Percentiles rank a stretch among this genome's conserved stretches.
These are phyloP conservation scores for Alligator mississippiensis DNA, from an alignment of 2,113 vertebrate species.

Conservation along the genomic window DNA sequence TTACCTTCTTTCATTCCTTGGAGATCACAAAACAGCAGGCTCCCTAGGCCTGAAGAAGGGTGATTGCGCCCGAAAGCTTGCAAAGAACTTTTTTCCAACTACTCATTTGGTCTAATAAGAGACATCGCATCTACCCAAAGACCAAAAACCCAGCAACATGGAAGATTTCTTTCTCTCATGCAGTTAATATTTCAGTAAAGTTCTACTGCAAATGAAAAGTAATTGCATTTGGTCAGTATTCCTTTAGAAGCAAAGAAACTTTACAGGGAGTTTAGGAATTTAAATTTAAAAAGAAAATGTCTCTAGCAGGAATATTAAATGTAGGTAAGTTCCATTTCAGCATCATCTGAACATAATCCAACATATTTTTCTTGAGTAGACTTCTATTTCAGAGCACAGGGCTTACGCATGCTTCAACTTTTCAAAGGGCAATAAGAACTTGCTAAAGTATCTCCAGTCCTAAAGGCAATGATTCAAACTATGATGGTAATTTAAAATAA, in stretches of 20 bases:
- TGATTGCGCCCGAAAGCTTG: too few species aligned
- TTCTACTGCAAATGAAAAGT: not conserved
- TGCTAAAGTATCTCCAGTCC: not conserved
- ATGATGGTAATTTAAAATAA: not conserved
- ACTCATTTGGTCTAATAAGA: too few species aligned
- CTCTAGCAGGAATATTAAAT: not conserved
- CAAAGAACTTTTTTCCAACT: too few species aligned
- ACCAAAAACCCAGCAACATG: too few species aligned
- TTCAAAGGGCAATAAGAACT: not conserved
- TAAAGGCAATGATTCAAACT: not conserved
- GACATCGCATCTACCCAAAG: too few species aligned
- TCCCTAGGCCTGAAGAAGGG: too few species aligned
- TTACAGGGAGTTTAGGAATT: not conserved
- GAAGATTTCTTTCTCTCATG: not conserved
- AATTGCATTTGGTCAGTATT: not conserved
- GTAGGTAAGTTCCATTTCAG: not conserved
- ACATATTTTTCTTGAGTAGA: not conserved
- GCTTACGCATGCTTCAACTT: not conserved
- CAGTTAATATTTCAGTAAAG: not conserved
- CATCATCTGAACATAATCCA: not conserved
- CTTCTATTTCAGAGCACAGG: not conserved
- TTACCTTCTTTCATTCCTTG: too few species aligned
- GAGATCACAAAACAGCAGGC: too few species aligned
- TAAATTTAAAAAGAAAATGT: not conserved
- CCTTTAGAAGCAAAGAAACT: not conserved